Percentiles rank a stretch among this genome's conserved stretches.
Conservation (phyloP, 2,888 invertebrate species). For the Parochlus steinenii region DNA sequence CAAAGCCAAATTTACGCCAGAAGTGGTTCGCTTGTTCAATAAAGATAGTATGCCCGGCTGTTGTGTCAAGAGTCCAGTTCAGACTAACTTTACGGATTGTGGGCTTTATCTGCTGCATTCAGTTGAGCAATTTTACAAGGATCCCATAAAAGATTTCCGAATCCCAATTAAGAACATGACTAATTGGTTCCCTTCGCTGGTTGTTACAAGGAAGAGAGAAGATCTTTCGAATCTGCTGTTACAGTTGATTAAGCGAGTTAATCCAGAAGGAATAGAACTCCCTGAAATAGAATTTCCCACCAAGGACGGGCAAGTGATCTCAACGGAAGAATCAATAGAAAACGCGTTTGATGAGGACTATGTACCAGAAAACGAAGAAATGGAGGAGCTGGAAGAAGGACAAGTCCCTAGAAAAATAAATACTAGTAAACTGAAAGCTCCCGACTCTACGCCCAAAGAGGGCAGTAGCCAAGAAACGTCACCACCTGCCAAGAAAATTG, state of each 20-base stretch:
- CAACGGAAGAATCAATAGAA: neutral
- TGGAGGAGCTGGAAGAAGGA: slow-evolving; percentile 3
- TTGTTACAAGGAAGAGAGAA: slow-evolving; percentile 70
- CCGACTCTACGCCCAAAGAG: neutral
- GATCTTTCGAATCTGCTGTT: slow-evolving; percentile 68
- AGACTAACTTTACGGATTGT: slow-evolving; percentile 93
- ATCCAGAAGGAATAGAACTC: slow-evolving; percentile 45
- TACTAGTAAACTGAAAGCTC: neutral
- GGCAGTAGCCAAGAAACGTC: neutral
- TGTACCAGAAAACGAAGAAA: slow-evolving; percentile 3
- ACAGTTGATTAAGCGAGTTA: slow-evolving; percentile 53
- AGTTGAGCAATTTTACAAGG: slow-evolving; percentile 89
- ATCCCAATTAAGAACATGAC: slow-evolving; percentile 67
- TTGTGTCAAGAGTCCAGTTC: slow-evolving; percentile 88
- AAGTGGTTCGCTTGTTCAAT: slow-evolving; percentile 41
- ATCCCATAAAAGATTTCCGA: slow-evolving; percentile 64
- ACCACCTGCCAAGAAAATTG: neutral
- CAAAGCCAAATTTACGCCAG: slow-evolving; percentile 48
- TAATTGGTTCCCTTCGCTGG: slow-evolving; percentile 75
- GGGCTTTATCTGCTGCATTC: slow-evolving; percentile 91
- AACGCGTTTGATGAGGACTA: slow-evolving; percentile 8
- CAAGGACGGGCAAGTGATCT: slow-evolving; percentile 40
- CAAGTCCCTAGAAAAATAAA: slow-evolving; percentile 3
- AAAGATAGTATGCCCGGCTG: slow-evolving; percentile 75
- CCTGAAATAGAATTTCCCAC: slow-evolving; percentile 64